Evolutionary conservation across 2,113 vertebrate species (phyloP).

Genomic region (Hippocampus zosterae): DNA sequence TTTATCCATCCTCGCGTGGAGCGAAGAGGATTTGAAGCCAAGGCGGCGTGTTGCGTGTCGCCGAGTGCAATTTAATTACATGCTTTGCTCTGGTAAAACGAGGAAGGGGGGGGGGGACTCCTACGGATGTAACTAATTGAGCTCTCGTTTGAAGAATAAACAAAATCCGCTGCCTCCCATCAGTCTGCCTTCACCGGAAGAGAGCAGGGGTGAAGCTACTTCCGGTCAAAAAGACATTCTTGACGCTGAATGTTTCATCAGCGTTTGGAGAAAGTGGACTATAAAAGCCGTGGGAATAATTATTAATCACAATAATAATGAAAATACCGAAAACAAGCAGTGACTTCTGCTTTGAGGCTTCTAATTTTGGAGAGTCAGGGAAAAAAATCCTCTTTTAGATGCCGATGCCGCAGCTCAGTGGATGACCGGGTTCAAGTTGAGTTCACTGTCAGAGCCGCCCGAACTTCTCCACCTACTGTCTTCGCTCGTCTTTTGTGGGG

Average conservation of each 20-base stretch:
- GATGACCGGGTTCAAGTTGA: conserved; percentile 1
- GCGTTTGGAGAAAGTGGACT: conserved; percentile 19
- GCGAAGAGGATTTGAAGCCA: conserved; percentile 8
- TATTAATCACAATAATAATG: no score
- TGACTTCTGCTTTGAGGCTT: conserved; percentile 15
- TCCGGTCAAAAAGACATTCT: conserved; percentile 27
- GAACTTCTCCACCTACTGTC: background rate
- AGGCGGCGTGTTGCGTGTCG: background rate
- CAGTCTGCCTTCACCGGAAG: conserved; percentile 38
- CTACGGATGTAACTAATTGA: conserved; percentile 48
- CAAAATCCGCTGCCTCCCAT: conserved; percentile 49
- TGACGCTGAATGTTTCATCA: conserved; percentile 1
- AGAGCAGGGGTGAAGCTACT: conserved; percentile 18
- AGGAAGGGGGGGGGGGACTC: background rate
- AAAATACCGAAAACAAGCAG: background rate
- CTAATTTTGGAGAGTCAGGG: conserved; percentile 13
- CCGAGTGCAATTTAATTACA: conserved; percentile 48
- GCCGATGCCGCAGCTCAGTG: background rate
- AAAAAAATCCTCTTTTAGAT: background rate
- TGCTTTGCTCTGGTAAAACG: conserved; percentile 27
- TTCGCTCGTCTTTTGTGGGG: background rate
- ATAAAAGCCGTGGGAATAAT: conserved; percentile 15
- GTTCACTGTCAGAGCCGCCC: conserved; percentile 8
- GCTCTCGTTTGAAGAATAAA: conserved; percentile 55
- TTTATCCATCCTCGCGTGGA: background rate